Conservation (phyloP, 2,113 vertebrate genomes). For the Oostethus manadensis region DNA sequence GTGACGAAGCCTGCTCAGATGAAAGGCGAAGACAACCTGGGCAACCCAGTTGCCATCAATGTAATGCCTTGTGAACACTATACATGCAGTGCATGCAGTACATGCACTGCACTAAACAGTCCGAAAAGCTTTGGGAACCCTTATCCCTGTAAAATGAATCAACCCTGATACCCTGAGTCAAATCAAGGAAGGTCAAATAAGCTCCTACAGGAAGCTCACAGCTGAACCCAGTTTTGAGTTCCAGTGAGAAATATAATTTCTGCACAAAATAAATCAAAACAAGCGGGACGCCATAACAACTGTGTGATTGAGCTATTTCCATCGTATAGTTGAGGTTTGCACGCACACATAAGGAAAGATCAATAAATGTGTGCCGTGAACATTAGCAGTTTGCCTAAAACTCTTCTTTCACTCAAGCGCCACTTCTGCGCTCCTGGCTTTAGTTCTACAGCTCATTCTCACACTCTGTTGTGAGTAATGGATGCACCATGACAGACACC, state of each 20-base stretch:
- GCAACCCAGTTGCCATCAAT: no score
- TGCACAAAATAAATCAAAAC: neutral
- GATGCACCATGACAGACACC: conserved; percentile 45
- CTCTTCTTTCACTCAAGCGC: conserved; percentile 30
- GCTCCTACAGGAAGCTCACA: neutral
- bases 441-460: conserved; percentile 20
- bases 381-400: conserved; percentile 10
- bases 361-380: neutral
- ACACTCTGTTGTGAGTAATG: conserved; percentile 37
- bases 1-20: no score
- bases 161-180: neutral
- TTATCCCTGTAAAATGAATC: neutral
- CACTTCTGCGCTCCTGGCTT: conserved; percentile 16
- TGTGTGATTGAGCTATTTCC: neutral
- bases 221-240: neutral
- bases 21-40: no score
- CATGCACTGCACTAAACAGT: neutral
- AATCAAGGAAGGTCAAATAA: neutral
- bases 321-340: neutral
- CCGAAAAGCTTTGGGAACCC: neutral
- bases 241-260: neutral
- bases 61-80: no score
- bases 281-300: neutral
- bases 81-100: neutral
- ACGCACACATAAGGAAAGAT: neutral